phyloP scores from a whole-genome alignment of 2,113 vertebrate genomes.

The Mellivora capensis region DNA sequence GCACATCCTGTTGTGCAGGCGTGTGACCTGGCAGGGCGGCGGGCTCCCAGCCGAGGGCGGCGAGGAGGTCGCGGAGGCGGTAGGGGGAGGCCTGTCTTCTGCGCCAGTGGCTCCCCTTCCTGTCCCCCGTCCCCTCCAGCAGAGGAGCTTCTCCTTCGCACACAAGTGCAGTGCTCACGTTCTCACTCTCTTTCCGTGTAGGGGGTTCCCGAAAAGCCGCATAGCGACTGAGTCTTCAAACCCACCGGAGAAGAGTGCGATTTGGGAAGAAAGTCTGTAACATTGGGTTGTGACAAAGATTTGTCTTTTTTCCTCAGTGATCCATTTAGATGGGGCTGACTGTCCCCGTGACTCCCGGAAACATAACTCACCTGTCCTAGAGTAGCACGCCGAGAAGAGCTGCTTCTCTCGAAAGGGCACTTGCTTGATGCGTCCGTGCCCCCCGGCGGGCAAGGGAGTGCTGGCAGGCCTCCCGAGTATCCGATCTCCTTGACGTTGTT shows the following conservation, averaged over 20 bases:
- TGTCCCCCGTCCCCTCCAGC: neutral
- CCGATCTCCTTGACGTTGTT: constrained; percentile 69
- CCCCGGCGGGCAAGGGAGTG: constrained; percentile 29
- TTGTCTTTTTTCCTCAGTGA: constrained; percentile 68
- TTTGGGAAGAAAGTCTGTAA: constrained; percentile 32
- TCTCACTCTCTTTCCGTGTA: constrained; percentile 48
- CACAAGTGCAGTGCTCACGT: accelerated
- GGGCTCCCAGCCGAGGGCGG: neutral
- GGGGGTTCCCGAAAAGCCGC: constrained; percentile 92
- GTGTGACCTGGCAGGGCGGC: neutral
- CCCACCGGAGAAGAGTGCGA: constrained; percentile 52
- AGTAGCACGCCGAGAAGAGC: constrained; percentile 66
- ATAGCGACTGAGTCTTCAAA: constrained; percentile 85
- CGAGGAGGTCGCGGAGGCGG: neutral
- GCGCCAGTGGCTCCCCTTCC: neutral
- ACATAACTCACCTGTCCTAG: constrained; percentile 60
- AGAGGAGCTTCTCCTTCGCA: neutral
- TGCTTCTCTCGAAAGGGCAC: constrained; percentile 66
- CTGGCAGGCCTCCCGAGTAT: constrained; percentile 71
- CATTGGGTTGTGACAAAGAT: constrained; percentile 67
- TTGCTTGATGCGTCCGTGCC: constrained; percentile 28
- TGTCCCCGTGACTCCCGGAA: constrained; percentile 72
- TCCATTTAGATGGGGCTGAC: constrained; percentile 72
- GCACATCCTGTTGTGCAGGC: neutral
- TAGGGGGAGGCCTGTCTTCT: too few species aligned